Base-by-base conservation (phyloP, 2,113 vertebrate species). In the Cottus gobio region DNA sequence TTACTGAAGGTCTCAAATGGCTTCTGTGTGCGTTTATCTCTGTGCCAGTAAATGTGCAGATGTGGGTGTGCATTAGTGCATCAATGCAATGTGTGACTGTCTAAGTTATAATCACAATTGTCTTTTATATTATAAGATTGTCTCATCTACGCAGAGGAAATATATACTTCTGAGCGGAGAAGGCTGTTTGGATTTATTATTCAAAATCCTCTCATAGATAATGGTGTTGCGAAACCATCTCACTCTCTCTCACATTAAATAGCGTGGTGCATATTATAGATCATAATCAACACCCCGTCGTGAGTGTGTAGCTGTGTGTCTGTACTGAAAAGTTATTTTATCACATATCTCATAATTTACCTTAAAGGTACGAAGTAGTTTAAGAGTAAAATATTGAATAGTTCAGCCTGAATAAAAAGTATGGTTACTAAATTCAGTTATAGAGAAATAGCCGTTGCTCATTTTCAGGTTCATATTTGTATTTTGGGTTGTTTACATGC, bases 121-220 rank as follows among this genome's bases (percentile, higher is more conserved):
- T 73, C 24, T 15, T 62, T n/a, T n/a, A 44, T 34, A 66, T 60
- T 18, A 64, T 30, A 42, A 42, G 10, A n/a, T 15, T 34, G 22
- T 37, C 31, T 56, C 65, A 39, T 69, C 16, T 64, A 36, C 24
- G 36, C 75, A 48, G 48, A 66, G 26, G 22, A 63, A 62, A 34
- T 30, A 20, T 24, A 26, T 34, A 67, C 46, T 48, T 77, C 57
- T 76, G 42, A 64, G 26, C 44, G 31, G 15, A 69, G 22, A 6
- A 60, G 71, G 15, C 7, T 77, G 28, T 61, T 61, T 57, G 7
- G 1, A 2, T 56, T 78, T 52, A 44, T 50, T 13, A 71, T 65
- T 66, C 18, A 69, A 62, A 58, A 57, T 65, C 63, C 31, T 75
- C 74, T 77, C 50, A 79, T 58, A 83, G 28, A 63, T 60, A 11